These are phyloP conservation scores for Macrophya alboannulata DNA, from an alignment of 2,888 invertebrate species.

Conservation along the genomic window DNA sequence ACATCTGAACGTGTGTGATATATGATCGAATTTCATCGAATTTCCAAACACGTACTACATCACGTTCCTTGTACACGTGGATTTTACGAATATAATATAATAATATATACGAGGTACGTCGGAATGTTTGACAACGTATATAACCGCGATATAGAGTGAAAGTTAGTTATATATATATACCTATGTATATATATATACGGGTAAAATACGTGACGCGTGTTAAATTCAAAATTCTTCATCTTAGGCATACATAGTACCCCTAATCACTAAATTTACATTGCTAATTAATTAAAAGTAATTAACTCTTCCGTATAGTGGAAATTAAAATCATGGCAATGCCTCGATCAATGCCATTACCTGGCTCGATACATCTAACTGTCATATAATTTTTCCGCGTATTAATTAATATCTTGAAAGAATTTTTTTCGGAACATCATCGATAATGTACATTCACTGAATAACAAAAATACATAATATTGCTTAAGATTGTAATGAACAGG, in stretches of 20 bases:
- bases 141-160: conserved; percentile 33
- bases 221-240: background rate
- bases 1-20: background rate
- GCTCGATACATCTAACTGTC: background rate
- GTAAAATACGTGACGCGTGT: conserved; percentile 2
- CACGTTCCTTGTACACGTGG: background rate
- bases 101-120: conserved; percentile 19
- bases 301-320: background rate
- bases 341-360: background rate
- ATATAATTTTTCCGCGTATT: background rate
- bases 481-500: too few relatives aligned
- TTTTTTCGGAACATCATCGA: background rate
- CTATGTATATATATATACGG: conserved; percentile 18
- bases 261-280: background rate
- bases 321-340: too few relatives aligned
- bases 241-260: background rate
- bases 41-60: conserved; percentile 3
- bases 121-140: conserved; percentile 47
- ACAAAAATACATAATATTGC: too few relatives aligned
- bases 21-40: background rate
- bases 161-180: conserved; percentile 34
- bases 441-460: background rate
- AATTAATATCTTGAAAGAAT: background rate
- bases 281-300: background rate
- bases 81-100: background rate